phyloP scores from a whole-genome alignment of 2,797 vertebrate species.

The Carduelis carduelis region DNA sequence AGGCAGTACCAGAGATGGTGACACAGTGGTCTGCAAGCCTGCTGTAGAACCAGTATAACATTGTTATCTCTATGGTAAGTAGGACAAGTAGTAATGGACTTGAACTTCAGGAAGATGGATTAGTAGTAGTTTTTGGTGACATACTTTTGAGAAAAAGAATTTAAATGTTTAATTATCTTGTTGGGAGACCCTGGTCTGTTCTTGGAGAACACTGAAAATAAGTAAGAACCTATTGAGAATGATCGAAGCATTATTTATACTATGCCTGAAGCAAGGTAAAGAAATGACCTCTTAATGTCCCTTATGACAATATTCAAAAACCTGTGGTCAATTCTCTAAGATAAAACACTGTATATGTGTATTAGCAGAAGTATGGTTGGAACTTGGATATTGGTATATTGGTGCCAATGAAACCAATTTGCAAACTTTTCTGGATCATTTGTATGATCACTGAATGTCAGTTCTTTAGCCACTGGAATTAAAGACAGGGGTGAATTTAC shows the following conservation, averaged over 20 bases:
- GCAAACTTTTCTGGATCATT: background rate
- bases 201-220: background rate
- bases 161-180: background rate
- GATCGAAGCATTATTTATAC: background rate
- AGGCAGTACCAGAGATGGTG: background rate
- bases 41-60: background rate
- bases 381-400: background rate
- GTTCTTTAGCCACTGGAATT: background rate
- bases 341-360: background rate
- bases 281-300: background rate
- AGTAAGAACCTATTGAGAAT: background rate
- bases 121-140: background rate
- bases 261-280: background rate
- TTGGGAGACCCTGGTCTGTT: background rate
- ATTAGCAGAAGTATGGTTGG: background rate
- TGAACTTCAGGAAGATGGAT: background rate
- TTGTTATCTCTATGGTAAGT: background rate
- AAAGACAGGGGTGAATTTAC: background rate
- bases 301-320: background rate
- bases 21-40: background rate
- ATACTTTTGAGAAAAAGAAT: background rate
- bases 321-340: background rate
- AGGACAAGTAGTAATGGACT: background rate
- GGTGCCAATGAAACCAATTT: background rate
- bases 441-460: background rate